Conservation (phyloP, 2,888 invertebrate species). For the Pyrgus malvae region DNA sequence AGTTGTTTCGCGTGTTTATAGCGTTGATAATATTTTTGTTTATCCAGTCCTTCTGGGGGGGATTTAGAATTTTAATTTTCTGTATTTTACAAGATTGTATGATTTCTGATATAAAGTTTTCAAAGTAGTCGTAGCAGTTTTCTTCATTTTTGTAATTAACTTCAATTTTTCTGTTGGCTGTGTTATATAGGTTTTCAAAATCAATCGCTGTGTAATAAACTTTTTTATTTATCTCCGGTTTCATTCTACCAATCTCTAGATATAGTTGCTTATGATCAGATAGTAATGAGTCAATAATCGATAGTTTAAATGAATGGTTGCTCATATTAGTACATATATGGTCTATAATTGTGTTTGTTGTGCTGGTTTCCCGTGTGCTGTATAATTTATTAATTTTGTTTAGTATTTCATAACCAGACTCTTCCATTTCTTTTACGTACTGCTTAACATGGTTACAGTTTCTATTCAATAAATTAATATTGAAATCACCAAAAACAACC, state of each 20-base stretch:
- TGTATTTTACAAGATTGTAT: conserved; percentile 1
- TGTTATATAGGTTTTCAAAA: neutral
- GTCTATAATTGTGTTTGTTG: conserved; percentile 32
- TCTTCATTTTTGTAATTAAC: neutral
- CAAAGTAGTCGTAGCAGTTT: neutral
- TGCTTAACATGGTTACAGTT: no score
- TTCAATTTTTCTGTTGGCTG: neutral
- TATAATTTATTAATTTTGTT: no score
- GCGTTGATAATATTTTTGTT: conserved; percentile 29
- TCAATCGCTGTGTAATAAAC: conserved; percentile 7
- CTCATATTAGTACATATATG: conserved; percentile 31
- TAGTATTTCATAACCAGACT: no score
- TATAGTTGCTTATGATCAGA: conserved; percentile 35
- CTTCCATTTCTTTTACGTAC: no score
- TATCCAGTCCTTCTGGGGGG: conserved; percentile 30
- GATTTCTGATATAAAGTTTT: neutral
- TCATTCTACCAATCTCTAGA: conserved; percentile 7
- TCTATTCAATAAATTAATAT: no score
- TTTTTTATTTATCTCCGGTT: neutral
- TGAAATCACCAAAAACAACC: no score
- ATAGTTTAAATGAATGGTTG: conserved; percentile 18
- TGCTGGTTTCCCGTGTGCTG: conserved; percentile 20
- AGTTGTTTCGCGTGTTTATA: conserved; percentile 29
- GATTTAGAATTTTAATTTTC: conserved; percentile 21
- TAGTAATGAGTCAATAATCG: conserved; percentile 34